Conservation (phyloP, 1,140 invertebrate species). For the Subanguina moxae region DNA sequence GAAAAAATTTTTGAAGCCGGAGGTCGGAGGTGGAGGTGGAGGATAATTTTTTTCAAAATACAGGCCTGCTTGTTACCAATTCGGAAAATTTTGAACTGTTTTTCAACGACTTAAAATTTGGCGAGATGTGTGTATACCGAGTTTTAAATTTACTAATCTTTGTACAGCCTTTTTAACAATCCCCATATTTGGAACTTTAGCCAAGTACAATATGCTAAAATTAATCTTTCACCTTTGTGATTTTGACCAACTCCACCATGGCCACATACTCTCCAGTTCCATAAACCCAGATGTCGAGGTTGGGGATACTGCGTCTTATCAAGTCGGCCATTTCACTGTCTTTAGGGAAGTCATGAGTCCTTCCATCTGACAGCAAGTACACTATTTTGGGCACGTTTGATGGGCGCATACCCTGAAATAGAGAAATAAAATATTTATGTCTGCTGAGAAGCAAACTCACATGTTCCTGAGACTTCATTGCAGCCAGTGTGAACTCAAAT, state of each 20-base stretch:
- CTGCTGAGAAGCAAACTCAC: conserved; percentile 28
- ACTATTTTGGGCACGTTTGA: conserved; percentile 53
- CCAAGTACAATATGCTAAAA: too few species aligned
- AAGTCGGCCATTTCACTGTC: conserved; percentile 49
- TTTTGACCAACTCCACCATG: conserved; percentile 54
- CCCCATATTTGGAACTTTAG: too few species aligned
- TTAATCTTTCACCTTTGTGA: conserved; percentile 41
- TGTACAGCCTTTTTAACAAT: too few species aligned
- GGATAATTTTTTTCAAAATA: too few species aligned
- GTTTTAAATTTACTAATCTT: too few species aligned
- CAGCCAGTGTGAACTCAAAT: conserved; percentile 52
- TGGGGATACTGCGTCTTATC: conserved; percentile 44
- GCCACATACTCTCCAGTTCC: conserved; percentile 59
- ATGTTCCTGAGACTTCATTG: conserved; percentile 34
- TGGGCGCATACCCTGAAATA: conserved; percentile 51
- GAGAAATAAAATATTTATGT: conserved; percentile 6
- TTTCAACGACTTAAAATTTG: too few species aligned
- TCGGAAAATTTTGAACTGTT: too few species aligned
- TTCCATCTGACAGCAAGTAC: conserved; percentile 53
- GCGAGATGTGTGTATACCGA: too few species aligned
- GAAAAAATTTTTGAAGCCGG: too few species aligned
- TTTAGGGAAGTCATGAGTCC: conserved; percentile 57
- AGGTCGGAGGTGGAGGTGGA: too few species aligned
- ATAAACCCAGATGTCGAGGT: conserved; percentile 57
- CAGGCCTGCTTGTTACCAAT: too few species aligned